These are phyloP conservation scores for Mamestra brassicae DNA, from an alignment of 2,888 invertebrate species.

Conservation along the genomic window DNA sequence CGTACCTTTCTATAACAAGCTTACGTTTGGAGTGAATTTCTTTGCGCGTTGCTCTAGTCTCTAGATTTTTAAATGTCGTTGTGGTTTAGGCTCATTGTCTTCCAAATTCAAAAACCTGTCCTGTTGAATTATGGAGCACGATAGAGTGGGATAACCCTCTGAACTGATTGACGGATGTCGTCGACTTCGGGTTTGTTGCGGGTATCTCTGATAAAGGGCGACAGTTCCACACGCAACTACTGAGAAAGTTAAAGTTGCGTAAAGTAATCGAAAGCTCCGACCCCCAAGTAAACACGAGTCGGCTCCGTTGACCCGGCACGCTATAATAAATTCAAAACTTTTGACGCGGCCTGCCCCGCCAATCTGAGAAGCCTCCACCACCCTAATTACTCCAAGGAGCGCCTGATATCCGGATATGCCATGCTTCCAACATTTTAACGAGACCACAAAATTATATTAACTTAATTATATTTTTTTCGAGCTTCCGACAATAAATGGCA, in stretches of 20 bases:
- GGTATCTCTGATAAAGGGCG: conserved; percentile 13
- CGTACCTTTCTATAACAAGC: neutral
- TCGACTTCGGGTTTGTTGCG: conserved; percentile 12
- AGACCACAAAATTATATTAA: conserved; percentile 53
- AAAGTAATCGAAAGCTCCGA: conserved; percentile 39
- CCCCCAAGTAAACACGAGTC: conserved; percentile 46
- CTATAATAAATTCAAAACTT: conserved; percentile 63
- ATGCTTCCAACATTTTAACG: conserved; percentile 53
- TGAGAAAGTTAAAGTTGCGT: conserved; percentile 23
- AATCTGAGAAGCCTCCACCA: conserved; percentile 46
- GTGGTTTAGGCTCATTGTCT: neutral
- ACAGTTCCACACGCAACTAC: conserved; percentile 9
- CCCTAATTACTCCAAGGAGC: conserved; percentile 57
- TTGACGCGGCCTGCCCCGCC: conserved; percentile 47
- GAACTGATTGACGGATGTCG: conserved; percentile 40
- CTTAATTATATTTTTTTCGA: conserved; percentile 55
- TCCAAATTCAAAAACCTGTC: conserved; percentile 20
- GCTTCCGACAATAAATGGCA: conserved; percentile 55
- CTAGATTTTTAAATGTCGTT: neutral
- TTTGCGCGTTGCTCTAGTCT: neutral
- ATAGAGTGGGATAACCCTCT: conserved; percentile 13
- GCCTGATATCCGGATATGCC: conserved; percentile 44
- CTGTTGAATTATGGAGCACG: conserved; percentile 25
- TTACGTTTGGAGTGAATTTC: neutral
- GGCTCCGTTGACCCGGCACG: conserved; percentile 44